Evolutionary conservation across 2,113 vertebrate genomes (phyloP).

Genomic region (Bungarus multicinctus): DNA sequence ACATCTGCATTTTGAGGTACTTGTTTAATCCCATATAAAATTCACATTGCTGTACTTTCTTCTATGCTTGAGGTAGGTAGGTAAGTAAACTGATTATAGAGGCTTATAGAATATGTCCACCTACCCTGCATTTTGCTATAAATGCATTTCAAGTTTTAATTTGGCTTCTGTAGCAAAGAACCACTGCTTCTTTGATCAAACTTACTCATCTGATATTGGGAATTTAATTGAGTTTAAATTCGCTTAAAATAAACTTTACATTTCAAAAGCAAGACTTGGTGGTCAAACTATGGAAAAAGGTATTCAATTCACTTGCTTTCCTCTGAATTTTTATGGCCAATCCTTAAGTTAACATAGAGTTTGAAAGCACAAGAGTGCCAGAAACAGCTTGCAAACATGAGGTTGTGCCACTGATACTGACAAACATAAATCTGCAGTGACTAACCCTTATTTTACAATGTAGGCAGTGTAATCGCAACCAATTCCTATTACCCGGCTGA

Average conservation of each 20-base stretch:
- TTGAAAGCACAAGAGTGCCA: conserved; percentile 22
- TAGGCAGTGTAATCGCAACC: conserved; percentile 20
- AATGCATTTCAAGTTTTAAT: neutral
- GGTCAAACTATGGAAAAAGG: neutral
- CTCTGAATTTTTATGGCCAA: neutral
- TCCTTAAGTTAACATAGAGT: neutral
- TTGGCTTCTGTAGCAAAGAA: conserved; percentile 6
- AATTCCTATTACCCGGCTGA: conserved; percentile 26
- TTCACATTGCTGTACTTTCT: conserved; percentile 16
- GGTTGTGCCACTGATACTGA: neutral
- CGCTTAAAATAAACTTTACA: conserved; percentile 24
- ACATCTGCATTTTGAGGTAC: conserved; percentile 24
- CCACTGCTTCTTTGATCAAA: conserved; percentile 33
- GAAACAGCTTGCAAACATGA: neutral
- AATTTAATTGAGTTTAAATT: conserved; percentile 38
- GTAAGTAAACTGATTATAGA: neutral
- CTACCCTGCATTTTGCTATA: neutral
- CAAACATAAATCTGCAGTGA: neutral
- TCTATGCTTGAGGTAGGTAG: conserved; percentile 1
- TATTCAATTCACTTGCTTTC: neutral
- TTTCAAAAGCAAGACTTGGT: neutral
- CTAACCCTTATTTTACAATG: neutral
- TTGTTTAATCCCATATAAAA: conserved; percentile 29
- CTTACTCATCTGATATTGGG: conserved; percentile 16
- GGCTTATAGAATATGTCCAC: neutral